These are phyloP conservation scores for Drosophila orosa DNA, from an alignment of 1,140 invertebrate genomes.

Conservation along the genomic window DNA sequence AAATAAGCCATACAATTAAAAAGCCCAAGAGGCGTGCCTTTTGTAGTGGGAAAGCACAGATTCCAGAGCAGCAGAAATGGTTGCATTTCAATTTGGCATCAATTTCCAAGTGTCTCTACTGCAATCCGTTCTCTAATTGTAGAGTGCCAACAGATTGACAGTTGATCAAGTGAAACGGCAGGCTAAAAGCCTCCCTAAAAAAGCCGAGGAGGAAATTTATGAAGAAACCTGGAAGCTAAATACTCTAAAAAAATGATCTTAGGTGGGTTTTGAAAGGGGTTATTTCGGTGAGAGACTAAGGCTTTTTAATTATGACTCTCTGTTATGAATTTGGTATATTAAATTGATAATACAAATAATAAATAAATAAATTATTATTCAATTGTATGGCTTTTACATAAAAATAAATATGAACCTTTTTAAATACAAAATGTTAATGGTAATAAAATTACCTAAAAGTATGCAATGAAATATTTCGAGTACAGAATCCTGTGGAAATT, in stretches of 20 bases:
- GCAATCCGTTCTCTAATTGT: constrained; percentile 11
- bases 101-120: constrained; percentile 10
- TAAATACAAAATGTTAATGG: no score
- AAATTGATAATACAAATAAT: no score
- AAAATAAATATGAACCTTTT: no score
- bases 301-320: no score
- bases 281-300: no score
- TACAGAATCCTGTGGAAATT: neutral
- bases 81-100: neutral
- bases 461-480: neutral
- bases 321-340: no score
- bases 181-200: constrained; percentile 25
- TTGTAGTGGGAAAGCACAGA: constrained; percentile 26
- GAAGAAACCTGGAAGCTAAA: neutral
- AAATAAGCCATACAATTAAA: constrained; percentile 46
- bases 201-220: neutral
- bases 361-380: no score
- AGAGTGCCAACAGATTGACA: constrained; percentile 16
- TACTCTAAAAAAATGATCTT: no score
- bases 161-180: constrained; percentile 29
- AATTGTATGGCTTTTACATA: no score
- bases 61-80: constrained; percentile 8
- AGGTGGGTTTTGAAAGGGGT: no score
- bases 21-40: constrained; percentile 23
- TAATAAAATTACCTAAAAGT: no score